phyloP scores from a whole-genome alignment of 2,113 vertebrate genomes.

The Salvator merianae region DNA sequence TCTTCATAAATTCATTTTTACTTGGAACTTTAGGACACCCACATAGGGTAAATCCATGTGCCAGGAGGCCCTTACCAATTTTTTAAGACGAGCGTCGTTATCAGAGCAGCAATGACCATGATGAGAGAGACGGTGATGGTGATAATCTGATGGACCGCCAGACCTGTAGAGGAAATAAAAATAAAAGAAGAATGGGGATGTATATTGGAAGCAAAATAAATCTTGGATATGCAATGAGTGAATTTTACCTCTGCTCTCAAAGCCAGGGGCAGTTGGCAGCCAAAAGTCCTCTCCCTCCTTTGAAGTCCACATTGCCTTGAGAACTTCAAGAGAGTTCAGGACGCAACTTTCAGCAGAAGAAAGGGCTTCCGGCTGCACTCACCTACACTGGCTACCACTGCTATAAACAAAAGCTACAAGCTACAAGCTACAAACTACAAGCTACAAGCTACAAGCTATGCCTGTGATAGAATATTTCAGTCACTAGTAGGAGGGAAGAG shows the following conservation, averaged over 20 bases:
- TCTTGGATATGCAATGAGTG: fast-evolving
- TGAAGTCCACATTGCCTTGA: too few relatives aligned
- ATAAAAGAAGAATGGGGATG: conserved; percentile 32
- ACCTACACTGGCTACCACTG: too few relatives aligned
- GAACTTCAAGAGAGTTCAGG: too few relatives aligned
- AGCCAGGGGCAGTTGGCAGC: too few relatives aligned
- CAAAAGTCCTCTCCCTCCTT: too few relatives aligned
- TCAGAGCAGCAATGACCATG: conserved; percentile 98
- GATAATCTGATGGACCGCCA: conserved; percentile 99
- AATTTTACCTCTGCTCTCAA: background rate
- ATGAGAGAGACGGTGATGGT: conserved; percentile 99
- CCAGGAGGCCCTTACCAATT: conserved; percentile 89
- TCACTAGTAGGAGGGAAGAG: too few relatives aligned
- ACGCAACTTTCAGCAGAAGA: too few relatives aligned
- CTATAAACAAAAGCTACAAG: too few relatives aligned
- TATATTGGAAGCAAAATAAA: background rate
- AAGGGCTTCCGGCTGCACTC: too few relatives aligned
- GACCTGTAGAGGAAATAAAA: conserved; percentile 79
- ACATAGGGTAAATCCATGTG: background rate
- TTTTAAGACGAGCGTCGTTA: conserved; percentile 99
- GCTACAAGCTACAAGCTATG: too few relatives aligned
- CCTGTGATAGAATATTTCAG: too few relatives aligned
- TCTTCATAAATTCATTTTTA: fast-evolving
- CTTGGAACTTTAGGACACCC: conserved; percentile 29
- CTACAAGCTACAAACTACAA: too few relatives aligned